phyloP scores from a whole-genome alignment of 2,888 invertebrate genomes.

The Metellina segmentata region DNA sequence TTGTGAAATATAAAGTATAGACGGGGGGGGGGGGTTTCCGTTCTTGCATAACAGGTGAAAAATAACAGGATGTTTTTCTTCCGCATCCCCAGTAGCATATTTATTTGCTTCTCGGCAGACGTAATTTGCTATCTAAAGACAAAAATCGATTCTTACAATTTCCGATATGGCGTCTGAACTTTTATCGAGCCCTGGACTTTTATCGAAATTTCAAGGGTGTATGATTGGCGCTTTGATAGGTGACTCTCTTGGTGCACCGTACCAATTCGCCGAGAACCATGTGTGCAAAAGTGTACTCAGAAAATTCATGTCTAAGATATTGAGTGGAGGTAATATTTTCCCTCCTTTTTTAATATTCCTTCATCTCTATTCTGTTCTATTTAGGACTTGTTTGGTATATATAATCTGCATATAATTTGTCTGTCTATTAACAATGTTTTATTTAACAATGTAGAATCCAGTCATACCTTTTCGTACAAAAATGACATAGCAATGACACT shows the following conservation, averaged over 20 bases:
- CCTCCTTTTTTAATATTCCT: background rate
- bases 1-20: no score
- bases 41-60: no score
- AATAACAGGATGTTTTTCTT: no score
- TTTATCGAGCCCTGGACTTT: background rate
- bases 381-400: background rate
- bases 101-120: no score
- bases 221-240: conserved; percentile 86
- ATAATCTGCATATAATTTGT: no score
- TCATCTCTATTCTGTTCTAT: background rate
- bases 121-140: no score
- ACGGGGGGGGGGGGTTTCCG: no score
- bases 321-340: conserved; percentile 78
- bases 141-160: background rate
- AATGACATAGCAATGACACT: conserved; percentile 78
- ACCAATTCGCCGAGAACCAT: conserved; percentile 83
- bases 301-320: conserved; percentile 84
- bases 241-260: conserved; percentile 87
- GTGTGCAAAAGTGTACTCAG: conserved; percentile 83
- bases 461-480: conserved; percentile 76
- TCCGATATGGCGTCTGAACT: background rate
- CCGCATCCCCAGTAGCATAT: no score
- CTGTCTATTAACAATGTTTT: background rate
- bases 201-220: conserved; percentile 85
- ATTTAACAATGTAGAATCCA: conserved; percentile 43